Evolutionary conservation across 2,113 vertebrate genomes (phyloP), one percentile per base, ranked within the genome.

Genomic region (Zosterops pallidus): DNA sequence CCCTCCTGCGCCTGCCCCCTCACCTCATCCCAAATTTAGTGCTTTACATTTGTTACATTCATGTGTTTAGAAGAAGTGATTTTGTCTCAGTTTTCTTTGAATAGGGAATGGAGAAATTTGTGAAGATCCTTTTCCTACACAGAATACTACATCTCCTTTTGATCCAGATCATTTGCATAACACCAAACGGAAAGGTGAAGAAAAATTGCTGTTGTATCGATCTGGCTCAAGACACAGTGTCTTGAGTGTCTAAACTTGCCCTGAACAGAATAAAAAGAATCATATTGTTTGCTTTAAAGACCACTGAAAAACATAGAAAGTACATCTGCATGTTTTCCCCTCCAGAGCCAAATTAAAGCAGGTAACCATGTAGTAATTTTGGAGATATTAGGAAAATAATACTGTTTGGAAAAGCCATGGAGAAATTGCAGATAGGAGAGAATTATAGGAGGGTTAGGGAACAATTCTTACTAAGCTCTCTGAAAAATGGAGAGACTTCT

Each of bases 1-100:
- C 1, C 6, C 8, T 63, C 37, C 15, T 63, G 8, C 23, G 6
- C 31, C 16, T 35, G 13, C 2, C 1, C 2, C 28, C 20, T 64
- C 52, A 42, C 3, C 22, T 37, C 13, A 19, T 85, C 62, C 35
- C 35, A 56, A 9, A 79, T 56, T 6, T 22, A 62, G 28, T 26
- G 8, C 6, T 46, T 83, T 71, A 22, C 2, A 7, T 63, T 62
- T 75, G 11, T 50, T 67, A 55, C 5, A 16, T 25, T 18, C 2
- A 15, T 49, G 19, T n/a, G 4, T 56, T 75, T 56, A 37, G 41
- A 75, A 44, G 3, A 80, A 44, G 1, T 14, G 33, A 41, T 79
- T 65, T 74, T 41, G 10, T 33, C 12, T 68, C 37, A 11, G 10
- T 64, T 90, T 57, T 80, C 17, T 64, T 41, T 41, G 20, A 56